Base-by-base conservation (phyloP, 2,797 vertebrate species). In the Glyptemys insculpta region DNA sequence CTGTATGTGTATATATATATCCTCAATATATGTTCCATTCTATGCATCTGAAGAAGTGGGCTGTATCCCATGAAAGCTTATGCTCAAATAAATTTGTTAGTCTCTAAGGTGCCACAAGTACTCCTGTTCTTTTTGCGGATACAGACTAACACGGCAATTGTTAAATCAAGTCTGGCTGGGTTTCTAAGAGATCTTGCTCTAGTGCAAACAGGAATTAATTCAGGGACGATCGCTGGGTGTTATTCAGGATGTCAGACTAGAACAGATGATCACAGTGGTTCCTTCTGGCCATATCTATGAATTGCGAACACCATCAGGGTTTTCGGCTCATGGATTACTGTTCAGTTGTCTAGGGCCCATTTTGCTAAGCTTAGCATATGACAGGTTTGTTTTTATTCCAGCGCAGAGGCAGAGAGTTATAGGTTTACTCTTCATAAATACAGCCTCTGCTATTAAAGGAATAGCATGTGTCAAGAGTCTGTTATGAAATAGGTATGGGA, bases 361-460 rank as follows among this genome's bases (percentile, higher is more conserved):
- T 96, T 83, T 94, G 85, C 72, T 93, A 84, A 93, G 72, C 68
- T 78, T 90, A 79, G 80, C 81, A 79, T 79, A 7, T 88, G 83
- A 53, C 21, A 89, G 68, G 54, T 79, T 94, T 83, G 25, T 78
- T 23, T 79, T 47, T 34, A 41, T 50, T 50, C 25, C 25, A 93
- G 85, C 27, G 86, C 3, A 27, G 4, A 74, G 44, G 95, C 31
- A 27, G 83, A 91, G 90, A 80, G 31, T 5, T 27, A 7, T 34
- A 83, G 2, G 4, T 88, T 65, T 76, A 56, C 83, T 89, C 80
- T 29, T 76, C 79, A 82, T 90, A 19, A 81, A 11, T 44, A 3
- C 37, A 54, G 49, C 3, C 6, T 88, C 65, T 78, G 74, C 81
- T 89, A 54, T 21, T 89, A 86, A 72, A 81, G 41, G 16, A 93